A percentile compares a stretch with the other conserved stretches of the same genome.
phyloP scores from a whole-genome alignment of 2,113 vertebrate genomes.

The Lepus timidus region DNA sequence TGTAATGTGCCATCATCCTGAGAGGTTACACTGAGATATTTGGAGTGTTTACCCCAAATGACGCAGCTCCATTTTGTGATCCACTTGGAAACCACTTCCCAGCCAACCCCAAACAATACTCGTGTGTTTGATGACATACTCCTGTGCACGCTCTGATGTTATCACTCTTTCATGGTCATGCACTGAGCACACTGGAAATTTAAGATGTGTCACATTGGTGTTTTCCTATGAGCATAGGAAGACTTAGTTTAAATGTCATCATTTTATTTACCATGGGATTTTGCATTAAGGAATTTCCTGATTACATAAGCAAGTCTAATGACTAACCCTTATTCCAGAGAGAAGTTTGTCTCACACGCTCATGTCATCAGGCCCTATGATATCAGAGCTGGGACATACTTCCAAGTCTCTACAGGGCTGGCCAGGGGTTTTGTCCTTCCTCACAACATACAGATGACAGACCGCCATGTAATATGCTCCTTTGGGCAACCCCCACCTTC shows the following conservation, averaged over 20 bases:
- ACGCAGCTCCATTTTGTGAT: neutral
- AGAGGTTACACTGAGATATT: conserved; percentile 41
- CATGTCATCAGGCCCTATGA: neutral
- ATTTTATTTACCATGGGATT: neutral
- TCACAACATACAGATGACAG: neutral
- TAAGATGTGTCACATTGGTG: neutral
- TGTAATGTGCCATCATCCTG: conserved; percentile 50
- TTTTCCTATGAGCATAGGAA: neutral
- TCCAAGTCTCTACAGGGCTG: neutral
- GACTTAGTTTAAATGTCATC: neutral
- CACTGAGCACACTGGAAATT: neutral
- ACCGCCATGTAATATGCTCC: neutral
- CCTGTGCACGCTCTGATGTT: neutral
- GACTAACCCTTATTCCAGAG: neutral
- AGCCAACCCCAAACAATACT: neutral
- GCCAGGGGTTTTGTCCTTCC: neutral
- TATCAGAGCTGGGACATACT: neutral
- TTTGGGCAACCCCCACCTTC: neutral
- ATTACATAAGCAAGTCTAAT: neutral
- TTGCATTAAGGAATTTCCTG: neutral
- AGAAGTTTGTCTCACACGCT: neutral
- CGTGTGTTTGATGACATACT: neutral
- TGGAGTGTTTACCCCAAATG: conserved; percentile 53
- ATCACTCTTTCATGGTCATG: neutral
- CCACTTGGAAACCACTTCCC: neutral